Evolutionary conservation across 2,797 vertebrate genomes (phyloP).

Genomic region (Geotrypetes seraphini): DNA sequence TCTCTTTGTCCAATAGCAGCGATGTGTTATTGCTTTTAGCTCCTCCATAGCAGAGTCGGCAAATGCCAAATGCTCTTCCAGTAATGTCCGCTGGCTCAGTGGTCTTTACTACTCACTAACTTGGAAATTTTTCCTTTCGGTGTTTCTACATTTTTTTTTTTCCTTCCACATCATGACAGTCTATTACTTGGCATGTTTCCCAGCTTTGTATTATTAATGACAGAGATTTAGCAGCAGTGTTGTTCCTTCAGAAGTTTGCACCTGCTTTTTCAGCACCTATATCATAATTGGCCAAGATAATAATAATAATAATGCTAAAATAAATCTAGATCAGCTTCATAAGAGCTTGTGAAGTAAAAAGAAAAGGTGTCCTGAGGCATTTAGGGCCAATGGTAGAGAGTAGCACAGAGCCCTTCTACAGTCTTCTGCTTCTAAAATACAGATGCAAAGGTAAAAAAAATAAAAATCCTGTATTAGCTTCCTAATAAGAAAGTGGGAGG

Average conservation of each 20-base stretch:
- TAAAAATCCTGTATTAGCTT: too few relatives aligned
- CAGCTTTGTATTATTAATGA: conserved; percentile 18
- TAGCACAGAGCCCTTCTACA: too few relatives aligned
- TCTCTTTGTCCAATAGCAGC: background rate
- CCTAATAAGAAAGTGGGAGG: too few relatives aligned
- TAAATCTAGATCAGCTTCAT: too few relatives aligned
- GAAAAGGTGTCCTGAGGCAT: too few relatives aligned
- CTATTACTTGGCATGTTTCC: conserved; percentile 14
- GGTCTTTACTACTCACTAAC: conserved; percentile 3
- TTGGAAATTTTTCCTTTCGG: conserved; percentile 9
- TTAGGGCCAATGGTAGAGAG: too few relatives aligned
- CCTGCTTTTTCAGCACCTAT: conserved; percentile 13
- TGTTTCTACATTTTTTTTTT: conserved; percentile 6
- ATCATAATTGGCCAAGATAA: too few relatives aligned
- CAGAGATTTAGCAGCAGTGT: conserved; percentile 1
- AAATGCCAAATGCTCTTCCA: conserved; percentile 18
- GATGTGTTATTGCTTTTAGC: conserved; percentile 2
- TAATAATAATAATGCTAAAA: too few relatives aligned
- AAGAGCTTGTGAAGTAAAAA: too few relatives aligned
- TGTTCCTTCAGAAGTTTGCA: conserved; percentile 5
- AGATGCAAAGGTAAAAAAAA: too few relatives aligned
- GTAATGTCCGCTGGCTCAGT: conserved; percentile 15
- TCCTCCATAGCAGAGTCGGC: conserved; percentile 14
- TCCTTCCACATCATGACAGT: conserved; percentile 7
- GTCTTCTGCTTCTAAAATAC: too few relatives aligned